phyloP scores from a whole-genome alignment of 2,888 invertebrate genomes.

The Pyrgus malvae region DNA sequence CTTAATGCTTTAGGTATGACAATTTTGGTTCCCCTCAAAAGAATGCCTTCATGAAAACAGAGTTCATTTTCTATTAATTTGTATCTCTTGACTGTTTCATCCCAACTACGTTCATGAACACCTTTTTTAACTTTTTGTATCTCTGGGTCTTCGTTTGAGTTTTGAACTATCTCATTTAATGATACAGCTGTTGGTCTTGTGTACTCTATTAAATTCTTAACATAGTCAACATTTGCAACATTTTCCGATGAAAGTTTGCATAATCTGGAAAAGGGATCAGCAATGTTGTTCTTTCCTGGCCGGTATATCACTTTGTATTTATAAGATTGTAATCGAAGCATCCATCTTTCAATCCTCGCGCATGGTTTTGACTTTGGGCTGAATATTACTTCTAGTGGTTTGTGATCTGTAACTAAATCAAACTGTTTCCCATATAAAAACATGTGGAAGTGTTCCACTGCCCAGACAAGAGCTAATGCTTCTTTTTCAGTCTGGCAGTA shows the following conservation, averaged over 20 bases:
- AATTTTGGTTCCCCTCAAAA: not conserved
- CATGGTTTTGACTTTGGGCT: slow-evolving; percentile 18
- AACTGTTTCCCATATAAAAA: slow-evolving; percentile 36
- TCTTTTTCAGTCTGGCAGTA: slow-evolving; percentile 44
- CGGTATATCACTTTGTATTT: not conserved
- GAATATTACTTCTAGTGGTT: not conserved
- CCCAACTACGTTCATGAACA: not conserved
- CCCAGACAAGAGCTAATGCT: slow-evolving; percentile 39
- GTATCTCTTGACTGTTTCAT: not conserved
- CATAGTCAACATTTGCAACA: not conserved
- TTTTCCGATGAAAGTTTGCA: not conserved
- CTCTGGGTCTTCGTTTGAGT: not conserved
- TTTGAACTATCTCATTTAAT: not conserved
- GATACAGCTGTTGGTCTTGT: not conserved
- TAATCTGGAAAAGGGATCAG: not conserved
- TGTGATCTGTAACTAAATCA: slow-evolving; percentile 37
- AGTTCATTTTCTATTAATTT: not conserved
- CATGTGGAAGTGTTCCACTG: slow-evolving; percentile 36
- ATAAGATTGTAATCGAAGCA: not conserved
- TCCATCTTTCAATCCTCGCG: slow-evolving; percentile 7
- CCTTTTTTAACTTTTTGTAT: not conserved
- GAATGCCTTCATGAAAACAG: not conserved
- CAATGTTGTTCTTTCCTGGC: slow-evolving; percentile 1
- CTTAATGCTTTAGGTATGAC: not conserved
- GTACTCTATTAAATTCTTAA: not conserved